phyloP scores from a whole-genome alignment of 2,113 vertebrate species.

The Trogon surrucura region DNA sequence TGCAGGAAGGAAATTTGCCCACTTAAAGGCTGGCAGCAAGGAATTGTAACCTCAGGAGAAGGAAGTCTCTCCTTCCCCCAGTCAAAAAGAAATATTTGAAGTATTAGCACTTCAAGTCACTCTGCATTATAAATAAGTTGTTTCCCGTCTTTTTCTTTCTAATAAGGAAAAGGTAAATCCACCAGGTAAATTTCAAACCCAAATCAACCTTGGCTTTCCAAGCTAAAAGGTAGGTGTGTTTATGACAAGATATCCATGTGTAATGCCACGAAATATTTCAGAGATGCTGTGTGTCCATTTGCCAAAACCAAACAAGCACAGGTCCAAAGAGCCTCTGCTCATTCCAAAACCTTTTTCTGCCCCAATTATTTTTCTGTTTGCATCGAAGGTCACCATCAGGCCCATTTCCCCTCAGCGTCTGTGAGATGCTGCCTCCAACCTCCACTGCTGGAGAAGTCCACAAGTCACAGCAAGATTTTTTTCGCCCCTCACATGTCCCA shows the following conservation, averaged over 20 bases:
- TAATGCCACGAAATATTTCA: neutral
- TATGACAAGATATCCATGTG: neutral
- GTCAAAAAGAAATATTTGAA: neutral
- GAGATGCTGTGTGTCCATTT: neutral
- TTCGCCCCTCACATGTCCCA: neutral
- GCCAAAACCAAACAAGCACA: neutral
- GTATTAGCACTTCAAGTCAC: neutral
- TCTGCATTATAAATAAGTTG: neutral
- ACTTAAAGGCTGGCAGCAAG: neutral
- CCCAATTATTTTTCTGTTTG: neutral
- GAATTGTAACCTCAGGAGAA: conserved; percentile 10
- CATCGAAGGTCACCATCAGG: neutral
- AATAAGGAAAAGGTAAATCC: neutral
- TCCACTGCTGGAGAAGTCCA: neutral
- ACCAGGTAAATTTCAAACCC: neutral
- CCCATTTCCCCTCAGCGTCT: neutral
- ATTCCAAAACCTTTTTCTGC: neutral
- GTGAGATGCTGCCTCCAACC: neutral
- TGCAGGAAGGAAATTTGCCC: neutral
- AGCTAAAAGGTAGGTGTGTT: neutral
- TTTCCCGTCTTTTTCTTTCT: neutral
- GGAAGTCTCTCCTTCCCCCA: neutral
- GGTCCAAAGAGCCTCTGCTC: neutral
- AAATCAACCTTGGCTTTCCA: neutral
- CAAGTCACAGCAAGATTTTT: neutral